Base-by-base conservation (phyloP, 2,888 invertebrate species). In the Hemicrepidius hirtus region DNA sequence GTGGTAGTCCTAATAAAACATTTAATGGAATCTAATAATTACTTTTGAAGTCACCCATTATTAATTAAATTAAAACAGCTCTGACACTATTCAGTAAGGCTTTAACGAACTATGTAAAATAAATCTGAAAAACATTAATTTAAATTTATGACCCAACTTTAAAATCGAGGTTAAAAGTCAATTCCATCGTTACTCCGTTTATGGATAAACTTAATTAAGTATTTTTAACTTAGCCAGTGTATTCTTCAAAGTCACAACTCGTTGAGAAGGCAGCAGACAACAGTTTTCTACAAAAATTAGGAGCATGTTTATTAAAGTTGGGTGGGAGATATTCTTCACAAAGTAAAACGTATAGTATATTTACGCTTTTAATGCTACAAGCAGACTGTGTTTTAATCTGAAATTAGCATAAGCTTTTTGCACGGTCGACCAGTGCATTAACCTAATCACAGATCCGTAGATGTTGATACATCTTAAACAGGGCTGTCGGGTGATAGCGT, bases 351-450 rank as follows among this genome's bases (percentile, higher is more conserved):
- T 13, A 16, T 37, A 37, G 18, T 37, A 35, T 57, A 28, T 32
- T 28, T 57, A 57, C 37, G 46, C 44, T 69, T 69, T 66, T 69
- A 69, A 69, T 69, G 68, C 65, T 62, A 65, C 64, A 35, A 65
- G 59, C 69, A 70, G 69, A 73, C 66, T 62, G 53, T 66, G 59
- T 65, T 71, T 73, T 68, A 65, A 73, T 73, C 73, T 73, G 35
- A 66, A 73, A 70, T 73, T 73, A 73, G 70, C 73, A 73, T 73
- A 73, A 73, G 69, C 70, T 69, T 70, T 73, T 70, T 73, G 73
- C 73, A 68, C 44, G 60, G 68, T 37, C 68, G 66, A 57, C 13
- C 62, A 40, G 70, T 73, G 66, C 73, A 70, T 73, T 73, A 73
- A 73, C 73, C 70, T 70, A 73, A 73, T 73, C 66, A 44, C 70